Base-by-base conservation (phyloP, 2,113 vertebrate species). In the Kobus ellipsiprymnus region DNA sequence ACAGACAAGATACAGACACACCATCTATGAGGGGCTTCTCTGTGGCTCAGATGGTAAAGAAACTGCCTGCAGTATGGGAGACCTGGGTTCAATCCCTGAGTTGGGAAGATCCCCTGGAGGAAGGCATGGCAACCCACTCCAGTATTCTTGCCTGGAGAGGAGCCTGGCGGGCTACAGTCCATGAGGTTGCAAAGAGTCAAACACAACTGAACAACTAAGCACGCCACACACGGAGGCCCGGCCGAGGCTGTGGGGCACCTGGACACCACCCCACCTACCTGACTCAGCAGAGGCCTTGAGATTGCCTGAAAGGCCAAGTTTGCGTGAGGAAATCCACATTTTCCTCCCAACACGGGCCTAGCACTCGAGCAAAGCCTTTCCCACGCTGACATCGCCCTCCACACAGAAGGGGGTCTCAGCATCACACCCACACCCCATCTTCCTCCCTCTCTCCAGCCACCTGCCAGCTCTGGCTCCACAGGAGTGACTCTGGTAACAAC, bases 271-370 rank as follows among this genome's bases (percentile, higher is more conserved):
- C 60, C 36, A 5, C 57, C 29, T 4, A 25, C 74, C 67, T 5
- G 67, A 33, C 78, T 36, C 54, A n/a, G 6, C 59, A 1, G 64
- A 54, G 36, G 19, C 52, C 60, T 62, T 1, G 40, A 88, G 64
- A 25, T 0, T 10, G 40, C 36, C 16, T 2, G 21, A 17, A 50
- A 77, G 7, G 46, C n/a, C 17, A 17, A 5, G 48, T 25, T 13
- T 44, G 50, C 54, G 1, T 0, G 0, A n/a, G 36, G 21, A 33
- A 6, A 44, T 1, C 17, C 4, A 2, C n/a, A 2, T 11, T 19
- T 17, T 6, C 40, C 40, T 48, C 27, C n/a, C 46, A 44, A 15
- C 2, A 3, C 2, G 3, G 62, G 30, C 50, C 14, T 8, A 15
- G 57, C 4, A 1, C 54, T 7, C 16, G 0, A 2, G 44, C 48